phyloP scores from a whole-genome alignment of 2,797 vertebrate species.

The Enteromius afrohamiltoni region DNA sequence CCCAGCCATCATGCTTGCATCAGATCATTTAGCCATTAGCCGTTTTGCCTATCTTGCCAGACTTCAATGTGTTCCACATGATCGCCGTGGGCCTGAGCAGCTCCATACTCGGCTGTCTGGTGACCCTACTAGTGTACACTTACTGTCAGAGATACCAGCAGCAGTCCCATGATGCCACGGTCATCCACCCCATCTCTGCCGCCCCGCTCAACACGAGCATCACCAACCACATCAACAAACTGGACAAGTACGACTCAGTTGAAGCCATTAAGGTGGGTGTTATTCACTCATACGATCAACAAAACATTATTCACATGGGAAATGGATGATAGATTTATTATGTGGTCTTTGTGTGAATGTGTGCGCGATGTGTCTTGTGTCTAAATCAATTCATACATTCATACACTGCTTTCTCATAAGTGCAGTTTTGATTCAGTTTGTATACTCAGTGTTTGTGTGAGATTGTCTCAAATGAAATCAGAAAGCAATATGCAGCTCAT shows the following conservation, averaged over 20 bases:
- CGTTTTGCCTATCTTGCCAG: conserved; percentile 68
- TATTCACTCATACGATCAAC: not conserved
- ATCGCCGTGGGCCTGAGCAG: conserved; percentile 94
- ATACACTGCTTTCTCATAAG: conserved; percentile 78
- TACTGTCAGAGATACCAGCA: conserved; percentile 97
- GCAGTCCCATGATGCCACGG: conserved; percentile 93
- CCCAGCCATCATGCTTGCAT: conserved; percentile 4
- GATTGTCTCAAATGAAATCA: conserved; percentile 27
- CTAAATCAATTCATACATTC: conserved; percentile 62
- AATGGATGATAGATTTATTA: not conserved
- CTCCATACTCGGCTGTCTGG: conserved; percentile 94
- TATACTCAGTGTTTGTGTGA: conserved; percentile 28
- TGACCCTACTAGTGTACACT: conserved; percentile 92
- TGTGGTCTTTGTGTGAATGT: conserved; percentile 14
- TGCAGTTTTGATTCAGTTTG: conserved; percentile 40
- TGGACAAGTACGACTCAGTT: conserved; percentile 96
- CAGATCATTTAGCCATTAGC: conserved; percentile 24
- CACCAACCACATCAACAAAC: conserved; percentile 98
- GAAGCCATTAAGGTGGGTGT: conserved; percentile 95
- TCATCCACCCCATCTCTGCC: conserved; percentile 94
- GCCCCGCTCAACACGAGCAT: conserved; percentile 97
- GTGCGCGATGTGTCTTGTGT: conserved; percentile 57
- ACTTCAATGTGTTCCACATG: conserved; percentile 98
- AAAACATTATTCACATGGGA: not conserved
- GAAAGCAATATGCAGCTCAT: conserved; percentile 9